Conservation (phyloP, 1,140 invertebrate species). For the Sarcophaga peregrina region DNA sequence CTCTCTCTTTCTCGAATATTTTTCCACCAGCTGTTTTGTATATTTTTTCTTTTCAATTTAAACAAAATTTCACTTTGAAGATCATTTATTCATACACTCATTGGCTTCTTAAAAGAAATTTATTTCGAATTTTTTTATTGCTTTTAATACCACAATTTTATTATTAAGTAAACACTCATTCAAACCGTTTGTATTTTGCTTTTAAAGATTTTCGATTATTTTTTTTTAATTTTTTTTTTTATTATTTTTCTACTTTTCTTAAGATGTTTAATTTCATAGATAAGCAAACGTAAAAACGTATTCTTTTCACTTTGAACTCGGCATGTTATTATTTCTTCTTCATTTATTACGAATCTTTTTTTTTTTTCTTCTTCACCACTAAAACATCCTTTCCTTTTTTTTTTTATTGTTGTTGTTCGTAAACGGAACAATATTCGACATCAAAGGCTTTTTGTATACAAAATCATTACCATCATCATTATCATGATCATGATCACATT, state of each 20-base stretch:
- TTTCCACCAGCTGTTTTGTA: too few species aligned
- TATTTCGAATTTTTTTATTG: background rate
- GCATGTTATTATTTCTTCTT: constrained; percentile 5
- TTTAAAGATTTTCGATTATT: constrained; percentile 10
- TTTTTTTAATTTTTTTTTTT: background rate
- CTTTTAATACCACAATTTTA: constrained; percentile 2
- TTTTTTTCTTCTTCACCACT: constrained; percentile 3
- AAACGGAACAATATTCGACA: background rate
- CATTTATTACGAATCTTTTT: background rate
- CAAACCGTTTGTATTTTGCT: background rate
- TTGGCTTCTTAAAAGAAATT: constrained; percentile 9
- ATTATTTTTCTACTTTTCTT: background rate
- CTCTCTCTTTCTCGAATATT: too few species aligned
- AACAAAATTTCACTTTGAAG: constrained; percentile 1
- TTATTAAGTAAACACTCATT: constrained; percentile 32
- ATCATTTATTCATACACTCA: background rate
- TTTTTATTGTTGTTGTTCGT: background rate
- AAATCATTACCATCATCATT: background rate
- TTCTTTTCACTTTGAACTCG: constrained; percentile 28
- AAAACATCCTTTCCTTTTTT: background rate
- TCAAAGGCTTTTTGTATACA: constrained; percentile 24
- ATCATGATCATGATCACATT: background rate
- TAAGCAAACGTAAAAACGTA: constrained; percentile 14
- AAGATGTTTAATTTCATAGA: constrained; percentile 34
- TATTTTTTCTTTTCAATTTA: too few species aligned